Base-by-base conservation (phyloP, 2,797 vertebrate species). In the Hydrocynus forskahlii region DNA sequence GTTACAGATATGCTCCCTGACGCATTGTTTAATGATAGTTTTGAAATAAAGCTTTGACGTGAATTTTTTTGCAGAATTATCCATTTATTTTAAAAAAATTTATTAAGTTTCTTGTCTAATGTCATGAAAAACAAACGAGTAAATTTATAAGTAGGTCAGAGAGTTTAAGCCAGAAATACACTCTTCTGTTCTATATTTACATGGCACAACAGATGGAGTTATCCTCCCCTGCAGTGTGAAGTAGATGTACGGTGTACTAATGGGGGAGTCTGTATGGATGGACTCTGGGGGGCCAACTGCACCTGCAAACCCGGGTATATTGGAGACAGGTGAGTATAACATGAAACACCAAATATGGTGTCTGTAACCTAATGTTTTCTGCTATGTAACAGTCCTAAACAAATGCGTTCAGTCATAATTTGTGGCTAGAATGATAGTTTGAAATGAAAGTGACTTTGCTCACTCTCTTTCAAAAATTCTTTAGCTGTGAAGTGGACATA, bases 401-500 rank as follows among this genome's bases (percentile, higher is more conserved):
- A 23, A 55, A 59, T 29, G 35, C 16, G 4, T 54, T 17, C 1
- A 57, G 7, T n/a, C 19, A 57, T n/a, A 16, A 21, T 57, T 57
- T 57, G 1, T 10, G 1, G 23, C 8, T 25, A 23, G 55, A 57
- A 21, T 5, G 21, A 25, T 21, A 59, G 2, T 60, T 19, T 66
- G 4, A 48, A 19, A 52, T 60, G 16, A 54, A 3, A 25, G 23
- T 19, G 0, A 63, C 16, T 5, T 5, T 13, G 87, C 76, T 86
- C 80, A 63, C 43, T n/a, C 50, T 85, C 82, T 82, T 90, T 78
- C 2, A 35, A 35, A 35, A 35, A 35, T 89, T 83, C 89, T 92
- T 75, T 90, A 99, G 98, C 83, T 99, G 98, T 85, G 96, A 96
- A 89, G 89, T 92, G 35, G 95, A 95, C 60, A 86, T 95, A 75